phyloP scores from a whole-genome alignment of 2,888 invertebrate genomes.

The Pristionchus japonicus region DNA sequence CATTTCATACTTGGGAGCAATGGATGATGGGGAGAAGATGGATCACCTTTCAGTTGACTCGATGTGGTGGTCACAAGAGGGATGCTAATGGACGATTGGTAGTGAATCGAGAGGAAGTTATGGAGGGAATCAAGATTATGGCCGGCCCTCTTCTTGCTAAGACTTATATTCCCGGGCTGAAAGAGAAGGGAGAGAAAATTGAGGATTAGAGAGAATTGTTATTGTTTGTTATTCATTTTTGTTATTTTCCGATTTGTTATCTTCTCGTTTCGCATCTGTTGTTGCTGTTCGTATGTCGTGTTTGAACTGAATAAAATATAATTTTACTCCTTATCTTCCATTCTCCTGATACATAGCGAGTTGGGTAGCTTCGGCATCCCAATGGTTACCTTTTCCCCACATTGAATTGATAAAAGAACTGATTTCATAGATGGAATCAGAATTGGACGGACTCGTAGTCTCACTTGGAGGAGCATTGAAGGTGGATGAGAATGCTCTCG shows the following conservation, averaged over 20 bases:
- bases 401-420: neutral
- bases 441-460: neutral
- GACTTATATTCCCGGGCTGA: neutral
- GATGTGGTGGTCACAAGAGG: conserved; percentile 46
- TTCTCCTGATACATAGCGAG: neutral
- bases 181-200: neutral
- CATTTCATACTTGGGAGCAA: neutral
- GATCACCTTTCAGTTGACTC: conserved; percentile 38
- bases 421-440: neutral
- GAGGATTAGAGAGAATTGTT: neutral
- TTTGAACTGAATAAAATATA: conserved; percentile 13
- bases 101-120: conserved; percentile 44
- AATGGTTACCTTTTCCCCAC: neutral
- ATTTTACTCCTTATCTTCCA: conserved; percentile 49
- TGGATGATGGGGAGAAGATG: neutral
- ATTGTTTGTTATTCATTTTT: conserved; percentile 27
- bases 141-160: conserved; percentile 26
- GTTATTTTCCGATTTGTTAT: conserved; percentile 5
- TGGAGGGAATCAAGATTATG: conserved; percentile 40
- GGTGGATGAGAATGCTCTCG: conserved; percentile 40
- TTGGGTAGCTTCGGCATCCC: conserved; percentile 12
- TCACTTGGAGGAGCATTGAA: neutral
- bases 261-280: neutral
- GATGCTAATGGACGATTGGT: neutral
- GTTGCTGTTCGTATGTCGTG: neutral